A percentile compares a stretch with the other conserved stretches of the same genome.
Evolutionary conservation across 2,888 invertebrate species (phyloP).

Genomic region (Nephrotoma appendiculata): DNA sequence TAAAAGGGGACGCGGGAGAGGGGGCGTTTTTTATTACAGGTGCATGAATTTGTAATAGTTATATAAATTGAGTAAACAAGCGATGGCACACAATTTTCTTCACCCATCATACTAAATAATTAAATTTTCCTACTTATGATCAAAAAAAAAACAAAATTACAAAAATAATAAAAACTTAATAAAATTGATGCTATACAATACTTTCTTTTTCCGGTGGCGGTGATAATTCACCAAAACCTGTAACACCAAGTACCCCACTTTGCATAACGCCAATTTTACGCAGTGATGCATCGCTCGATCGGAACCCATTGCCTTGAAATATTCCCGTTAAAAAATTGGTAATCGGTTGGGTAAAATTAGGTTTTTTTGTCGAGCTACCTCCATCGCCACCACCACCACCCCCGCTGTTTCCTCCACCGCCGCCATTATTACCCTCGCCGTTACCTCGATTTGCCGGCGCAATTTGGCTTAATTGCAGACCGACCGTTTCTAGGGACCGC

Average conservation of each 20-base stretch:
- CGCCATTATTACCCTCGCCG: conserved; percentile 23
- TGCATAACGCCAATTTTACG: conserved; percentile 27
- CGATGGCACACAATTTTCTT: background rate
- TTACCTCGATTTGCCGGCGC: conserved; percentile 10
- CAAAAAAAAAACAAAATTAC: background rate
- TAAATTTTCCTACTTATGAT: background rate
- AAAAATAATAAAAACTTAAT: background rate
- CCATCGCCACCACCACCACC: conserved; percentile 27
- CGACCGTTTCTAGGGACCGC: conserved; percentile 62
- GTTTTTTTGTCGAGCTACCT: conserved; percentile 36
- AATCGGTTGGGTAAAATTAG: conserved; percentile 46
- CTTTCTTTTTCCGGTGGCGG: conserved; percentile 29
- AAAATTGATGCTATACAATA: conserved; percentile 20
- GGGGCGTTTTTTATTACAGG: background rate
- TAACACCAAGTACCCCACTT: conserved; percentile 23
- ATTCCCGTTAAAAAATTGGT: conserved; percentile 60
- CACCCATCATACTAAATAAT: background rate
- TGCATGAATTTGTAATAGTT: no score
- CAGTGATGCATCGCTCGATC: conserved; percentile 38
- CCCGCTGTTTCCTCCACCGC: conserved; percentile 21
- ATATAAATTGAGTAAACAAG: no score
- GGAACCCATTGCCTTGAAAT: conserved; percentile 55
- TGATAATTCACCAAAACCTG: conserved; percentile 27
- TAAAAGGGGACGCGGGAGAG: background rate
- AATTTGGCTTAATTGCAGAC: background rate